Conservation (phyloP, 2,113 vertebrate genomes). For the Stictonetta naevosa region DNA sequence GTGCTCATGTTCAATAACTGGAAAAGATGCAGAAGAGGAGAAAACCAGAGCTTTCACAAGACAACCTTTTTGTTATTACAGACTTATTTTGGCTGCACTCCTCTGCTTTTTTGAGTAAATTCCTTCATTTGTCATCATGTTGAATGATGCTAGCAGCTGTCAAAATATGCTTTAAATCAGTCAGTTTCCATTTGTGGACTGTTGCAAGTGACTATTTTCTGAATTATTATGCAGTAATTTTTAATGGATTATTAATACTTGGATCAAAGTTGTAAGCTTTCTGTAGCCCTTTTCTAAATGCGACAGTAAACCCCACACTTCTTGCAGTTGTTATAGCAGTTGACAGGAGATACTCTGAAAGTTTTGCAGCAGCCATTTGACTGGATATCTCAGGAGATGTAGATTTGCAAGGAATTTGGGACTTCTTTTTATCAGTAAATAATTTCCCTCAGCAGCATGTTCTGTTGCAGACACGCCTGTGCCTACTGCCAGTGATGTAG, state of each 20-base stretch:
- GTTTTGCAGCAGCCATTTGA: background rate
- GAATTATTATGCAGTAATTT: background rate
- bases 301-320: background rate
- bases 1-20: background rate
- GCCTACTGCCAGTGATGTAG: background rate
- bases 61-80: constrained; percentile 47
- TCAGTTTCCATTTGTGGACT: constrained; percentile 45
- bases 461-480: background rate
- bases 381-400: background rate
- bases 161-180: constrained; percentile 56
- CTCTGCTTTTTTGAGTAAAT: constrained; percentile 59
- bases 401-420: background rate
- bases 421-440: background rate
- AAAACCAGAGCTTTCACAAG: background rate
- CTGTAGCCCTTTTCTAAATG: background rate
- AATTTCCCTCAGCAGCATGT: background rate
- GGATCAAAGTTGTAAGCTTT: background rate
- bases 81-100: constrained; percentile 18
- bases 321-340: background rate
- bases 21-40: constrained; percentile 5
- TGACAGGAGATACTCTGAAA: background rate
- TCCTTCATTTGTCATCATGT: constrained; percentile 37
- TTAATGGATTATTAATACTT: constrained; percentile 24
- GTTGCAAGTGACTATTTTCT: background rate
- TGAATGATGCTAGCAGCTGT: constrained; percentile 61